Evolutionary conservation across 2,797 vertebrate species (phyloP).

Genomic region (Prunella strophiata): DNA sequence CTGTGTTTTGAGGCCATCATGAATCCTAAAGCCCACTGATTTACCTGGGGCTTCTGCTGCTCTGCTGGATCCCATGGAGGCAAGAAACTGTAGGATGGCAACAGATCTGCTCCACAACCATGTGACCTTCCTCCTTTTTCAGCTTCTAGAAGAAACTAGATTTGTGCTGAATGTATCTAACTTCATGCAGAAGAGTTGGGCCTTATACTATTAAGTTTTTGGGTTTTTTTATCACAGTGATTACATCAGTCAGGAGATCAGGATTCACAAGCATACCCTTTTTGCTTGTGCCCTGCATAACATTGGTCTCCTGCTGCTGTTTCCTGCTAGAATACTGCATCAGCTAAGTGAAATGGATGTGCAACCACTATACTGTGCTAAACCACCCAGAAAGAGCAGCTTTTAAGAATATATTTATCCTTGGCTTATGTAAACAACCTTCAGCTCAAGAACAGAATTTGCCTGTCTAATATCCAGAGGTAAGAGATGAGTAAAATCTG

Average conservation of each 20-base stretch:
- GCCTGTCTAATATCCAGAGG: neutral
- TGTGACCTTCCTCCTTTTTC: neutral
- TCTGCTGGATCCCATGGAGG: neutral
- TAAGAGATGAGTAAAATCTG: neutral
- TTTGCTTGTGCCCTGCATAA: neutral
- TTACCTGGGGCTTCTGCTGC: neutral
- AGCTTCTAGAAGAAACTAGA: neutral
- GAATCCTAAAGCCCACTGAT: neutral
- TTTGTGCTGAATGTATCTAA: neutral
- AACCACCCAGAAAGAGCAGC: conserved; percentile 4
- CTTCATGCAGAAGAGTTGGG: neutral
- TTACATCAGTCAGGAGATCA: neutral
- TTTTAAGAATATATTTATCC: neutral
- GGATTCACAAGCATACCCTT: neutral
- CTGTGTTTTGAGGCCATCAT: neutral
- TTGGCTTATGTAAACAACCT: conserved; percentile 9
- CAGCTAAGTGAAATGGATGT: conserved; percentile 8
- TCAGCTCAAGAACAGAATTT: neutral
- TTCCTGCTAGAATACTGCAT: neutral
- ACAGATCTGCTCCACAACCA: neutral
- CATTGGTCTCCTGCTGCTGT: neutral
- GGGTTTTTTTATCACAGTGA: neutral
- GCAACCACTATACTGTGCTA: neutral
- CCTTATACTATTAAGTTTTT: neutral
- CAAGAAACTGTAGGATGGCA: neutral